Conservation (phyloP, 2,113 vertebrate species). For the Colius striatus region DNA sequence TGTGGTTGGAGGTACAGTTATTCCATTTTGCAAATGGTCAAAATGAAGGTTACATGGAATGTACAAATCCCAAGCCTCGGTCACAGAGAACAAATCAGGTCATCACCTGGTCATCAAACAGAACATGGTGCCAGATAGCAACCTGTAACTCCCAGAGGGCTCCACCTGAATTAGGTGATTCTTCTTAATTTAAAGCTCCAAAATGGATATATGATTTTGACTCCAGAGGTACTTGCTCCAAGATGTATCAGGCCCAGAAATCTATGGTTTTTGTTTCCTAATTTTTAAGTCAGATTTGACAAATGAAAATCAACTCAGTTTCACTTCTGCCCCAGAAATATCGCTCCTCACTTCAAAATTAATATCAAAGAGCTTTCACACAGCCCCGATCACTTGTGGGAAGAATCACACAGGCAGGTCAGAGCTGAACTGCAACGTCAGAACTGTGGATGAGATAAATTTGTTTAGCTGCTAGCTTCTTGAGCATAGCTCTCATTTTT, state of each 20-base stretch:
- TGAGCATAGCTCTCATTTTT: neutral
- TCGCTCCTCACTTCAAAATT: neutral
- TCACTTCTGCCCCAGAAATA: neutral
- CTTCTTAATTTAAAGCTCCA: neutral
- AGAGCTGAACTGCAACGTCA: neutral
- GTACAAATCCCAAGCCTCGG: neutral
- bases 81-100: too few relatives aligned
- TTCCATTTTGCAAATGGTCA: neutral
- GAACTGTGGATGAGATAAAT: neutral
- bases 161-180: neutral
- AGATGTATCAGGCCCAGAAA: neutral
- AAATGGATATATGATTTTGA: neutral
- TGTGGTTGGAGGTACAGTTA: neutral
- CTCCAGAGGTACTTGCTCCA: neutral
- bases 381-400: neutral
- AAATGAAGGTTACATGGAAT: neutral
- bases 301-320: neutral
- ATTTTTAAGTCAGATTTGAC: neutral
- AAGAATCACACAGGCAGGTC: neutral
- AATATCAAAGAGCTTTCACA: neutral
- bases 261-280: neutral
- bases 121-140: neutral
- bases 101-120: rapidly evolving
- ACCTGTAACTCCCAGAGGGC: neutral
- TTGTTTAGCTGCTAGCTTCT: neutral